Percentiles rank a stretch among this genome's conserved stretches.
Conservation (phyloP, 2,888 invertebrate genomes). For the Liodrosophila aerea region DNA sequence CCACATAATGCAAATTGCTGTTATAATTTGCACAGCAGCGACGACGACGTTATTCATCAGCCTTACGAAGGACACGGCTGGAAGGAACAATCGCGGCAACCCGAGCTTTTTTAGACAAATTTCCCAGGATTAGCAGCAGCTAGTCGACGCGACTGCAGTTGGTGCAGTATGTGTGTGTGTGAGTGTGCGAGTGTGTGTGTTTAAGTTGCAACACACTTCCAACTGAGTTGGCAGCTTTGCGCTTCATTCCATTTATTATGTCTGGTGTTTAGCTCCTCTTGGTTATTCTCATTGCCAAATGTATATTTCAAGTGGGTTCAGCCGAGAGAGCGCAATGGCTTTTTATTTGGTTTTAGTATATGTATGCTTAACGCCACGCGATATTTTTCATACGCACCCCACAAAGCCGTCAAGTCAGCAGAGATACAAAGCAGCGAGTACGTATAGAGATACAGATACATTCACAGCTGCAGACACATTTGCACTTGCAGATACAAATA, state of each 20-base stretch:
- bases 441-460: conserved; percentile 9
- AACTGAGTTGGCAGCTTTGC: conserved; percentile 59
- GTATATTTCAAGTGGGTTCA: conserved; percentile 74
- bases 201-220: conserved; percentile 59
- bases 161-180: conserved; percentile 24
- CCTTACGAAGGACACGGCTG: conserved; percentile 46
- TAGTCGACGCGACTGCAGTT: conserved; percentile 27
- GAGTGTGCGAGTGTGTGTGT: conserved; percentile 24
- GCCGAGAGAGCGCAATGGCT: conserved; percentile 27
- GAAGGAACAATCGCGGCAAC: conserved; percentile 32
- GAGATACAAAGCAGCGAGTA: conserved; percentile 4
- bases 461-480: conserved; percentile 9
- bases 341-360: conserved; percentile 70
- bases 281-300: conserved; percentile 68
- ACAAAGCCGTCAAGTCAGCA: no score
- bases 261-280: conserved; percentile 42
- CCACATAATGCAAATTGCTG: conserved; percentile 79
- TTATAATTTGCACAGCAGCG: conserved; percentile 78
- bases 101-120: conserved; percentile 61
- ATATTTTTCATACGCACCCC: conserved; percentile 9
- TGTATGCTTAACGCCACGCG: conserved; percentile 29
- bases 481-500: conserved; percentile 21
- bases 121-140: conserved; percentile 58
- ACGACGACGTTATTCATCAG: conserved; percentile 63
- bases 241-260: conserved; percentile 73